These are phyloP conservation scores for Physella acuta DNA, from an alignment of 1,140 invertebrate genomes.

Conservation along the genomic window DNA sequence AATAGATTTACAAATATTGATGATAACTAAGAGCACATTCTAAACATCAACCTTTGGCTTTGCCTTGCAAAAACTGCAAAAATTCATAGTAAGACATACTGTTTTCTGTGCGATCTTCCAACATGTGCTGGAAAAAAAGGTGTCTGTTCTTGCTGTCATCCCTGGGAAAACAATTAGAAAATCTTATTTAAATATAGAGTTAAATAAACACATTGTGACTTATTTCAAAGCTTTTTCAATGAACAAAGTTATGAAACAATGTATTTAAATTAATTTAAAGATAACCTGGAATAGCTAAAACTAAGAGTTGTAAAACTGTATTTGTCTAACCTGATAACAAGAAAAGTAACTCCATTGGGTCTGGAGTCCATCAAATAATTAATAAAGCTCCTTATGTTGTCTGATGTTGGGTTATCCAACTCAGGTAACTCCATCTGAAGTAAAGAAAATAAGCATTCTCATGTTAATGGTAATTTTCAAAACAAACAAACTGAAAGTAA, in stretches of 20 bases:
- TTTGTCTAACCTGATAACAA: slow-evolving; percentile 76
- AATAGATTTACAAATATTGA: no score
- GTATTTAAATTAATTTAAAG: background rate
- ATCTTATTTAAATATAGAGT: no score
- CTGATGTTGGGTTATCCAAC: slow-evolving; percentile 75
- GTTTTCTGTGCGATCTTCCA: slow-evolving; percentile 92
- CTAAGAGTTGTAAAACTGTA: no score
- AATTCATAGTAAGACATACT: slow-evolving; percentile 97
- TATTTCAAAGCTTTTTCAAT: background rate
- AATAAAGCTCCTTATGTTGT: slow-evolving; percentile 79
- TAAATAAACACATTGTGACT: no score
- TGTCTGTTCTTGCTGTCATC: slow-evolving; percentile 84
- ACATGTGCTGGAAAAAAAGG: slow-evolving; percentile 82
- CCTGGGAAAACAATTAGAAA: slow-evolving; percentile 60
- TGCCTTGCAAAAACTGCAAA: slow-evolving; percentile 89
- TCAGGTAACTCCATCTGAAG: slow-evolving; percentile 79
- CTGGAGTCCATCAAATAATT: slow-evolving; percentile 82
- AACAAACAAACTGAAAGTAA: no score
- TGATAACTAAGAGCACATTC: no score
- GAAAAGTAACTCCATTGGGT: slow-evolving; percentile 75
- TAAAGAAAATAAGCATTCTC: no score
- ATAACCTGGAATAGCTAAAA: background rate
- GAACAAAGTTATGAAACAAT: background rate
- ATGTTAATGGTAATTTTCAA: no score
- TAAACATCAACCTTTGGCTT: slow-evolving; percentile 70